Evolutionary conservation across 2,797 vertebrate genomes (phyloP), one percentile per base, ranked within the genome.

Genomic region (Xenops minutus): DNA sequence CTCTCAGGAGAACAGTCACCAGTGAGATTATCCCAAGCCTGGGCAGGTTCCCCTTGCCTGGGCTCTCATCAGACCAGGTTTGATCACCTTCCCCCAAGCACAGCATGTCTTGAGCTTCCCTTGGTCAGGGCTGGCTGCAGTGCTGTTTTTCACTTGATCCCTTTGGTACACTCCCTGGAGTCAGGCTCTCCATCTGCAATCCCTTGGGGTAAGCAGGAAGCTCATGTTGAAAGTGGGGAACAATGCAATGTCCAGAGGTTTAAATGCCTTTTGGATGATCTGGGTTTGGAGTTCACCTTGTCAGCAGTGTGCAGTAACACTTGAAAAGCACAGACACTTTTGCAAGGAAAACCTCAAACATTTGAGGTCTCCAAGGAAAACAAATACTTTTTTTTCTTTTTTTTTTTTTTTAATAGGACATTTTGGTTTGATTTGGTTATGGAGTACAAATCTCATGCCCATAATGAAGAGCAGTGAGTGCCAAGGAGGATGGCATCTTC

Each of bases 91-190:
- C 8, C 10, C 24, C 44, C 14, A 58, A 16, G 39, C 16, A 30
- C 4, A 1, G 30, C 30, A 8, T 44, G 16, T n/a, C 55, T 90
- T 68, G 14, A 87, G 21, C 27, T 63, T 59, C 21, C 54, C 24
- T 58, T 69, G 43, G 12, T 27, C 32, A 19, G 63, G 16, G 43
- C 23, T 46, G 32, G 8, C 63, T 39, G 49, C n/a, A 63, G n/a
- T 18, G 36, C 36, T 87, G 8, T 12, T 78, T 82, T 63, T 44
- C 18, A 10, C 11, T 68, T 48, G 11, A 68, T 49, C 36, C 19
- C 43, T 85, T 69, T 79, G 62, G 37, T 34, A 69, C 0, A 0
- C 1, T 43, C n/a, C 21, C 32, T 56, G 5, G 10, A 64, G 18
- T 55, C 69, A 80, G 69, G 39, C 3, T 19, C 9, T 84, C 29